phyloP scores from a whole-genome alignment of 1,140 invertebrate species.

The Drosophila parabipectinata region DNA sequence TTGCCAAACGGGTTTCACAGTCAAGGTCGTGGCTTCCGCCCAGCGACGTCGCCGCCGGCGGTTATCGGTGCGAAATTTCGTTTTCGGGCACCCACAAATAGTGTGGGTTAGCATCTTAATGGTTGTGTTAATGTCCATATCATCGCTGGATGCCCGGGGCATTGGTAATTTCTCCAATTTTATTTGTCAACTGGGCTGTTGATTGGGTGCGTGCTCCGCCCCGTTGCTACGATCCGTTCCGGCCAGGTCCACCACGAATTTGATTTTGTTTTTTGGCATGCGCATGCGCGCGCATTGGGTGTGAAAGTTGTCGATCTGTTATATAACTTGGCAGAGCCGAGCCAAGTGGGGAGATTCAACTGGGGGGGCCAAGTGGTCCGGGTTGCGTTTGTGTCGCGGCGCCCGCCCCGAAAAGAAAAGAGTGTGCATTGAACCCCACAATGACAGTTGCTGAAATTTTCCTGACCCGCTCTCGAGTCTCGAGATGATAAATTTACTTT shows the following conservation, averaged over 20 bases:
- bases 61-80: conserved; percentile 56
- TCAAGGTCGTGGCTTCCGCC: conserved; percentile 75
- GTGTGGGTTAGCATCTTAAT: conserved; percentile 20
- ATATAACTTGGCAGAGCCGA: conserved; percentile 56
- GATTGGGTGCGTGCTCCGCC: conserved; percentile 53
- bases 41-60: conserved; percentile 26
- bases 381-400: conserved; percentile 13
- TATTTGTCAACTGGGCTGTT: conserved; percentile 53
- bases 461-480: conserved; percentile 47
- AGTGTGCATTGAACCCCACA: conserved; percentile 72
- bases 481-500: conserved; percentile 70
- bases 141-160: conserved; percentile 56
- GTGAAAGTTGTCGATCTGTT: conserved; percentile 81
- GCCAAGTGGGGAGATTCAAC: conserved; percentile 15
- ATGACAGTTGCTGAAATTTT: conserved; percentile 75
- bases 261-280: conserved; percentile 26
- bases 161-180: conserved; percentile 76
- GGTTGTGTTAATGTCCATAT: conserved; percentile 62
- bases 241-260: conserved; percentile 7
- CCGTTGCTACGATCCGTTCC: background rate
- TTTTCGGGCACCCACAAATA: background rate
- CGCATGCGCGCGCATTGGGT: conserved; percentile 61
- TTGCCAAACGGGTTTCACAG: conserved; percentile 74
- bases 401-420: conserved; percentile 14
- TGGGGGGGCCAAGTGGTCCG: conserved; percentile 25